Conservation (phyloP, 1,140 invertebrate genomes). For the Dendrolimus kikuchii region DNA sequence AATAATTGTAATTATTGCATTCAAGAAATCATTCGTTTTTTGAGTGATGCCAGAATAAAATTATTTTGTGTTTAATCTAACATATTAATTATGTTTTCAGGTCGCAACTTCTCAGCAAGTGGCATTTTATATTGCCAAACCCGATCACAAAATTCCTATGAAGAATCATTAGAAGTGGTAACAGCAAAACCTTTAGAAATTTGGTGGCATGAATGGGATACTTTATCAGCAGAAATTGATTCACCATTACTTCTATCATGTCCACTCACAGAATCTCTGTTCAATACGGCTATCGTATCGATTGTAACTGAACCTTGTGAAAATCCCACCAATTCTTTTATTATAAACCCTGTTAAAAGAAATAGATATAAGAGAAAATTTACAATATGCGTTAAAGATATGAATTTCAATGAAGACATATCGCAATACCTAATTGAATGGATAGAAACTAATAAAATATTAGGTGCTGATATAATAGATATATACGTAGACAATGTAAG, state of each 20-base stretch:
- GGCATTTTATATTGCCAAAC: constrained; percentile 61
- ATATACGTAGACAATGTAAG: constrained; percentile 77
- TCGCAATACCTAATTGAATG: constrained; percentile 77
- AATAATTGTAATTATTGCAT: not conserved
- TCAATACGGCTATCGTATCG: constrained; percentile 42
- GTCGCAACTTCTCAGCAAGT: constrained; percentile 41
- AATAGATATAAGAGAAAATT: constrained; percentile 61
- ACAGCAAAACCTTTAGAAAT: constrained; percentile 62
- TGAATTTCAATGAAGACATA: constrained; percentile 78
- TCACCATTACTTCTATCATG: constrained; percentile 63
- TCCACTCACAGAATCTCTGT: constrained; percentile 44
- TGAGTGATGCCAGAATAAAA: no score
- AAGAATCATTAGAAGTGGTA: constrained; percentile 54
- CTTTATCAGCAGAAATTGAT: constrained; percentile 31
- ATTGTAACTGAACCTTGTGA: constrained; percentile 60
- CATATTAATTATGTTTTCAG: constrained; percentile 31
- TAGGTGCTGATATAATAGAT: constrained; percentile 78
- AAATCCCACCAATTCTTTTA: constrained; percentile 50
- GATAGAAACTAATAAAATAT: constrained; percentile 77
- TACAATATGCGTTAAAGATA: constrained; percentile 81
- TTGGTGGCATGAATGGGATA: constrained; percentile 68
- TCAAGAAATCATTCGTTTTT: no score
- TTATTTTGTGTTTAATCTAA: no score
- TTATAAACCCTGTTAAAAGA: constrained; percentile 25
- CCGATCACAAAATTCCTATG: constrained; percentile 29